Conservation (phyloP, 2,888 invertebrate species). For the Dascillus cervinus region DNA sequence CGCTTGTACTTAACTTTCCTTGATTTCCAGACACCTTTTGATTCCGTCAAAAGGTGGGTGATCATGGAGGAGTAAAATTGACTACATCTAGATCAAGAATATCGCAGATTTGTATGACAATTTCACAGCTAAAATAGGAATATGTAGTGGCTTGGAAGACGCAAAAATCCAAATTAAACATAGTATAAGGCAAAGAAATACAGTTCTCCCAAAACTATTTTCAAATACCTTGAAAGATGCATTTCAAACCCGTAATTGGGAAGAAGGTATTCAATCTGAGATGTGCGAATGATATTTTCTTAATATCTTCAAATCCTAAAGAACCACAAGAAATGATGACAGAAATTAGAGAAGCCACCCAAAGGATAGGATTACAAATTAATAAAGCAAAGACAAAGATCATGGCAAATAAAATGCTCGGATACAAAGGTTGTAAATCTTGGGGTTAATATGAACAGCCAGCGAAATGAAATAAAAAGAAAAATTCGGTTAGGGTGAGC, state of each 20-base stretch:
- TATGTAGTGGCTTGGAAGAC: too few species aligned
- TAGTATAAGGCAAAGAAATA: too few species aligned
- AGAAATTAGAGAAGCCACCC: background rate
- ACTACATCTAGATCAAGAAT: too few species aligned
- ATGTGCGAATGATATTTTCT: conserved; percentile 3
- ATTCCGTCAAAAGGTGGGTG: too few species aligned
- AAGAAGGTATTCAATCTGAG: conserved; percentile 3
- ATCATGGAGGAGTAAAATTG: too few species aligned
- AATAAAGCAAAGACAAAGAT: conserved; percentile 3
- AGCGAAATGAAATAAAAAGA: conserved; percentile 2
- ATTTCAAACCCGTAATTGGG: conserved; percentile 3
- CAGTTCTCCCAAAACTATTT: conserved; percentile 5
- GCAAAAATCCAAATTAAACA: too few species aligned
- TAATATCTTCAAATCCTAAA: background rate
- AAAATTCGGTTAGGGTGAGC: conserved; percentile 1
- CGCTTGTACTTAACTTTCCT: too few species aligned
- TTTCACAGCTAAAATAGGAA: too few species aligned
- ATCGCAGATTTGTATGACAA: too few species aligned
- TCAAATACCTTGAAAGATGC: conserved; percentile 2
- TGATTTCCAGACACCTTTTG: too few species aligned
- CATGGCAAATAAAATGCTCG: conserved; percentile 4
- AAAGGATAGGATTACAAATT: conserved; percentile 2
- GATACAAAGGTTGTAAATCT: too few species aligned
- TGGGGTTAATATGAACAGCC: background rate
- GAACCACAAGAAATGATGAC: conserved; percentile 3